Conservation (phyloP, 1,140 invertebrate species). For the Mesaphorura yosii region DNA sequence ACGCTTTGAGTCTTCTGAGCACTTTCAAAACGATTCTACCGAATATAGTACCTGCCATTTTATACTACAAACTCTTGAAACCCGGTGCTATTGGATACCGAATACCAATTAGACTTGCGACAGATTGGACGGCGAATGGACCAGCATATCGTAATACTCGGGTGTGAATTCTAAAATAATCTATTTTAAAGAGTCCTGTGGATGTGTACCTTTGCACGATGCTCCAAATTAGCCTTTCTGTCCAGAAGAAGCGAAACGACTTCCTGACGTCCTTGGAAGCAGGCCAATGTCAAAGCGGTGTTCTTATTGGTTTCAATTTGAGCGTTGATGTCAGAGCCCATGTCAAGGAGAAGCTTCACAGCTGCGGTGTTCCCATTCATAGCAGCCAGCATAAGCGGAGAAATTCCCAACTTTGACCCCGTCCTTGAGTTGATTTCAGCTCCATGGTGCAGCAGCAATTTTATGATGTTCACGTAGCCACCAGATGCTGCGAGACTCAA, state of each 20-base stretch:
- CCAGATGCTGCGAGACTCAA: constrained; percentile 93
- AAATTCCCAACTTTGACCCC: constrained; percentile 93
- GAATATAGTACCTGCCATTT: too few relatives aligned
- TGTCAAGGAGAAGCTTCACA: constrained; percentile 81
- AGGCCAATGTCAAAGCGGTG: constrained; percentile 94
- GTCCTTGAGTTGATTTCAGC: constrained; percentile 98
- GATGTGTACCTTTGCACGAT: constrained; percentile 67
- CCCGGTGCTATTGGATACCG: too few relatives aligned
- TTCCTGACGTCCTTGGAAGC: constrained; percentile 97
- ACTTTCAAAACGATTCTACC: too few relatives aligned
- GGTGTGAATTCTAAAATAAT: background rate
- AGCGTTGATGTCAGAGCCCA: constrained; percentile 98
- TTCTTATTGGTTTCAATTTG: constrained; percentile 99
- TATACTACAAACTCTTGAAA: too few relatives aligned
- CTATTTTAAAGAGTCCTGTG: background rate
- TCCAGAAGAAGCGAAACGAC: constrained; percentile 92
- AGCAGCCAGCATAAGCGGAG: constrained; percentile 95
- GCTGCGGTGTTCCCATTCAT: constrained; percentile 98
- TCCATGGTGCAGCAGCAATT: constrained; percentile 72
- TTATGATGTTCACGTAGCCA: constrained; percentile 97
- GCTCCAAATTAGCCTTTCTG: constrained; percentile 96
- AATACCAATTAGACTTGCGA: too few relatives aligned
- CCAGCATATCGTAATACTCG: too few relatives aligned
- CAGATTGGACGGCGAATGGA: too few relatives aligned
- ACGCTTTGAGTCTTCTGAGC: too few relatives aligned